A percentile compares a stretch with the other conserved stretches of the same genome.
These are phyloP conservation scores for Alouatta palliata DNA, from an alignment of 2,113 vertebrate genomes.

Conservation along the genomic window DNA sequence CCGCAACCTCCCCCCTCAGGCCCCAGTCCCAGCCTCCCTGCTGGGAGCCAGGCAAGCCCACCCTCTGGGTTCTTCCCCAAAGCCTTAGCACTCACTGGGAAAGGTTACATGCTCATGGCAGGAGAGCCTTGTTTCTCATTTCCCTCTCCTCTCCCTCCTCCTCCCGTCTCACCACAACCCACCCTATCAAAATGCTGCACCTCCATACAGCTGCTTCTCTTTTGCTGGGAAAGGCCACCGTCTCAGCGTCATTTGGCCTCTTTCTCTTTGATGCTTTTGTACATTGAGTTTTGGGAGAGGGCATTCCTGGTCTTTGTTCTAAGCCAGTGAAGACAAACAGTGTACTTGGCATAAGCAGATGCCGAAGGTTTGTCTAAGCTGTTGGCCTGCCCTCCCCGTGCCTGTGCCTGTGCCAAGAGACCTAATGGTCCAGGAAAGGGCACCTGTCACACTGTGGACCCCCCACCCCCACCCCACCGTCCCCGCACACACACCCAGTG, in stretches of 20 bases:
- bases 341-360: background rate
- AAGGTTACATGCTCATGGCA: no score
- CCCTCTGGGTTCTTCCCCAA: background rate
- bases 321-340: background rate
- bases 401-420: background rate
- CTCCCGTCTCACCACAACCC: background rate
- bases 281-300: background rate
- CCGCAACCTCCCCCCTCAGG: background rate
- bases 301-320: background rate
- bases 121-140: background rate
- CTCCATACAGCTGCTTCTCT: background rate
- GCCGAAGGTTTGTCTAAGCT: accelerated
- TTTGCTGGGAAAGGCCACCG: background rate
- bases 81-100: background rate
- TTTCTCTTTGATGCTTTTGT: background rate
- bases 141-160: background rate
- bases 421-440: background rate
- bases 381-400: background rate
- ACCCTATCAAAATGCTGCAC: background rate
- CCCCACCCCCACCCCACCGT: background rate
- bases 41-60: background rate
- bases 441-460: background rate
- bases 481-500: background rate
- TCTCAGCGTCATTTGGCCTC: background rate
- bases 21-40: background rate